Base-by-base conservation (phyloP, 92 coral and sea anemone species). In the Palythoa heliodiscus region DNA sequence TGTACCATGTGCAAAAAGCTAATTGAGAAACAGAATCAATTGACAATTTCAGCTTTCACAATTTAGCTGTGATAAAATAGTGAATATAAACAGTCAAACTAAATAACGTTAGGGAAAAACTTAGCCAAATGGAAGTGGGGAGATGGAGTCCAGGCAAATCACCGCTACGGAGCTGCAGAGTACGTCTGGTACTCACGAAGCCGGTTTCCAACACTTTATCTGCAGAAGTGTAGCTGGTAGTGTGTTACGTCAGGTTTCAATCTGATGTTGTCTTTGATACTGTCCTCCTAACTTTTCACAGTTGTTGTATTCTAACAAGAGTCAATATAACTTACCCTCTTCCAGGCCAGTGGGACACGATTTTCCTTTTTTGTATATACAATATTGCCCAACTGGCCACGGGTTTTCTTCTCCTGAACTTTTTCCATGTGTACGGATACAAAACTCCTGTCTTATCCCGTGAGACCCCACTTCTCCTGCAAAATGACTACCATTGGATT, bases 371-470 rank as follows among this genome's bases (percentile, higher is more conserved):
- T 86, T 92, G 85, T 92, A 94, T 70, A 94, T 80, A 70, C 98
- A 94, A 63, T 94, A 94, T 71, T 92, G 90, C 48, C 95, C 98
- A 75, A 72, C 70, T 12, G 95, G 98, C 98, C 98, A 94, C 20
- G 79, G 92, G 16, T 84, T 73, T 3, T 17, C 23, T 66, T 87
- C 79, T 12, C 63, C 55, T 10, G 73, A 63, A 2, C 7, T n/a
- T 9, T 20, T 10, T 24, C 19, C 47, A 16, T 58, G 81, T 48
- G 20, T 76, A 72, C 88, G 95, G 71, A 94, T 72, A 67, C 98
- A 94, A 88, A 94, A 94, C 86, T 92, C 95, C 78, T 94, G 98
- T 55, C 85, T 76, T n/a, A 94, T 76, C 0, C 98, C 98, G 53
- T 92, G 98, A 60, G 68, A 82, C 35, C 71, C 91, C 57, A 94